Evolutionary conservation across 2,888 invertebrate genomes (phyloP), one percentile per base, ranked within the genome.

Genomic region (Eilema griseolum): DNA sequence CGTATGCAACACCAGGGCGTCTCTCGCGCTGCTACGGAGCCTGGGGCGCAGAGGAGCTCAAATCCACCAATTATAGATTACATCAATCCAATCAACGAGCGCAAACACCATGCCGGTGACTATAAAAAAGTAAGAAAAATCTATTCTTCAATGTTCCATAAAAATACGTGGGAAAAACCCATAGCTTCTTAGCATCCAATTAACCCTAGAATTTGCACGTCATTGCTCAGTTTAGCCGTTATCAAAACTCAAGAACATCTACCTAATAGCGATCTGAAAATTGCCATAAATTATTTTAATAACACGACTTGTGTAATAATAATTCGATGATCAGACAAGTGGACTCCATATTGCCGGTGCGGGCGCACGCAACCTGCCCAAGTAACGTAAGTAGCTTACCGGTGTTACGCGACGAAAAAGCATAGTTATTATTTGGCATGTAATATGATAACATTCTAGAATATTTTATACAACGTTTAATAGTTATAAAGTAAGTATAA

Each of bases 331-430:
- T 88, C 87, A 78, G 83, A 79, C 84, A 77, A 78, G 81, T 80
- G 81, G 84, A 81, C 74, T 77, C 74, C 63, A 74, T 79, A 76
- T 77, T 74, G 78, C 73, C 77, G 61, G 62, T 79, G 79, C 82
- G 84, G 78, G 84, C 86, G 71, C 87, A 88, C 88, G 88, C 88
- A 88, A 87, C 79, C 33, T 65, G 73, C 73, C 76, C 77, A 74
- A 85, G 90, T 88, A 89, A 90, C 86, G 82, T 85, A 89, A 89
- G 86, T 77, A 81, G 85, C 83, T 85, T 86, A 90, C 92, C 87
- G 88, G 92, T 92, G 89, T 92, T 92, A 52, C 52, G 52, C 52
- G 52, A 52, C 10, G 52, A 52, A 52, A 46, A 52, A n/a, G n/a
- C 8, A 3, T 8, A 8, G n/a, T 52, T 52, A n/a, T 52, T n/a